Conservation (phyloP, 2,888 invertebrate species). For the Hydraecia micacea region DNA sequence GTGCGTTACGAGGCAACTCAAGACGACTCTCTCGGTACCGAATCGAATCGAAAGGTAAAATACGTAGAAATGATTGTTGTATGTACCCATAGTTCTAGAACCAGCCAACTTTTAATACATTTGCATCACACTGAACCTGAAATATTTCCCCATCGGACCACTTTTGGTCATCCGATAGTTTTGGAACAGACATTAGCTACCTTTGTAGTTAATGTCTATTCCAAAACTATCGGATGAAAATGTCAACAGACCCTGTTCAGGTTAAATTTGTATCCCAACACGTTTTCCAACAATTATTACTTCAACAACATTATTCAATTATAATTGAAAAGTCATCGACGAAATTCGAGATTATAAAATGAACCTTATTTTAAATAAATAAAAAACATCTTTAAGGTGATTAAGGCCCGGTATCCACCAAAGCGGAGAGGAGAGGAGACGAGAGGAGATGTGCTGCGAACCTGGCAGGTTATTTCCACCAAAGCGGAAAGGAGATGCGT, state of each 20-base stretch:
- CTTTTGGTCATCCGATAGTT: no score
- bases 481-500: no score
- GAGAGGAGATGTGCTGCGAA: no score
- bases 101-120: neutral
- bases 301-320: neutral
- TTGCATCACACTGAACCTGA: neutral
- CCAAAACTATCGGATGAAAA: neutral
- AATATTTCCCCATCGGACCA: neutral
- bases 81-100: neutral
- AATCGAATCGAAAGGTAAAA: conserved; percentile 14
- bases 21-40: neutral
- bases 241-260: neutral
- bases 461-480: no score
- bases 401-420: no score
- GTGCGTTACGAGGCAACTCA: neutral
- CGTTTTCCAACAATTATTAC: neutral
- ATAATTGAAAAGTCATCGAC: neutral
- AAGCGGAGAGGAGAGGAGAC: no score
- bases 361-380: neutral
- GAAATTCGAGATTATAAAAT: neutral
- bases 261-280: neutral
- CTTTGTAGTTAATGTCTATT: no score
- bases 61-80: no score
- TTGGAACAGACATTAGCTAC: no score
- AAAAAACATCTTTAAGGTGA: neutral